Conservation (phyloP, 2,113 vertebrate species). For the Ceyx margarethae region DNA sequence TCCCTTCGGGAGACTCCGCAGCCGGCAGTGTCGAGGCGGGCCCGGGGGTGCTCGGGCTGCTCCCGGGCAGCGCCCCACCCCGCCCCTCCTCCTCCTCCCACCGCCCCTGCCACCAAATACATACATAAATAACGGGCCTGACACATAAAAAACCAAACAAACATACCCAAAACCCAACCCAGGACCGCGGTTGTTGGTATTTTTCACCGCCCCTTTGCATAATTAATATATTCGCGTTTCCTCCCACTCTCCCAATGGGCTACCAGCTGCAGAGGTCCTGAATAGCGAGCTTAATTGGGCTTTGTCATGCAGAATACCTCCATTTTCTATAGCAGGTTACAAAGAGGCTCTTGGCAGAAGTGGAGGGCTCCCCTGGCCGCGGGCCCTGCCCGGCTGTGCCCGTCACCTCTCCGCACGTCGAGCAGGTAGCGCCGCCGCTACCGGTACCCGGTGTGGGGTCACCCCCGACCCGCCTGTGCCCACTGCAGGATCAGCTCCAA, state of each 20-base stretch:
- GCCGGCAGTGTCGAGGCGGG: not conserved
- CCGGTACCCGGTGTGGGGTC: no score
- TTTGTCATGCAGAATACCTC: conserved; percentile 95
- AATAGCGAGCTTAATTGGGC: conserved; percentile 95
- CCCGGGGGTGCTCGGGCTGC: no score
- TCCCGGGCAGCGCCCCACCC: not conserved
- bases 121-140: not conserved
- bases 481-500: not conserved
- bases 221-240: conserved; percentile 83
- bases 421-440: conserved; percentile 57
- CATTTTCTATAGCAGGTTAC: conserved; percentile 85
- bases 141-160: not conserved
- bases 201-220: conserved; percentile 29
- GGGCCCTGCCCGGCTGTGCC: conserved; percentile 66
- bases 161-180: not conserved
- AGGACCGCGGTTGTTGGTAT: not conserved
- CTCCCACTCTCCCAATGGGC: conserved; percentile 85
- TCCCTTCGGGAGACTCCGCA: no score
- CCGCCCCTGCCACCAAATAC: not conserved
- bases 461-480: fast-evolving
- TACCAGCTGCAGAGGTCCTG: conserved; percentile 92
- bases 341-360: conserved; percentile 77
- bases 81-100: not conserved
- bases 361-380: conserved; percentile 62
- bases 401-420: conserved; percentile 59